These are phyloP conservation scores for Psephotus haematonotus DNA, from an alignment of 2,113 vertebrate species.

Conservation along the genomic window DNA sequence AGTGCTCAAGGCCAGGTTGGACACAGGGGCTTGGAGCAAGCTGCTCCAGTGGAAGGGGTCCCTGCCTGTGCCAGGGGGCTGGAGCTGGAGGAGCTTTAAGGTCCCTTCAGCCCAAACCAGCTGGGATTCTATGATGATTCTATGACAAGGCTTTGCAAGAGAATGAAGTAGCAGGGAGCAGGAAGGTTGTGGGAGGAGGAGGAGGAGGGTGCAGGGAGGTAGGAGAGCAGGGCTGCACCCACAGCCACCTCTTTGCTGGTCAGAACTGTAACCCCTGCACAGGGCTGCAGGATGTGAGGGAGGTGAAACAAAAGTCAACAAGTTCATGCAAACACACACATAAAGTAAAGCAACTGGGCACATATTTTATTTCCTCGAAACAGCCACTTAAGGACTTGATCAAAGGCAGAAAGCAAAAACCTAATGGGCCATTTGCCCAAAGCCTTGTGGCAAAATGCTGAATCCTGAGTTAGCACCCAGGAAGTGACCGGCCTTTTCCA, in stretches of 20 bases:
- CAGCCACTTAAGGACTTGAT: background rate
- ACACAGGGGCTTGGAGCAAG: background rate
- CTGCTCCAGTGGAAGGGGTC: background rate
- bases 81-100: background rate
- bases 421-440: background rate
- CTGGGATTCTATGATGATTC: background rate
- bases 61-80: background rate
- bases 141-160: background rate
- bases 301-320: background rate
- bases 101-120: background rate
- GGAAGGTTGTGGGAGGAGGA: background rate
- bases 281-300: background rate
- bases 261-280: background rate
- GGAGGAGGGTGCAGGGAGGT: background rate
- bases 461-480: background rate
- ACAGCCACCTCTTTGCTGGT: background rate
- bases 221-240: background rate
- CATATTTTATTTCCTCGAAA: background rate
- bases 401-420: background rate
- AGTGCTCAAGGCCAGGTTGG: no score
- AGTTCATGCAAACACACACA: background rate
- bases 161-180: background rate
- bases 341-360: background rate
- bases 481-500: background rate
- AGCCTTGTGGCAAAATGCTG: background rate